phyloP scores from a whole-genome alignment of 2,113 vertebrate species.

The Etheostoma cragini region DNA sequence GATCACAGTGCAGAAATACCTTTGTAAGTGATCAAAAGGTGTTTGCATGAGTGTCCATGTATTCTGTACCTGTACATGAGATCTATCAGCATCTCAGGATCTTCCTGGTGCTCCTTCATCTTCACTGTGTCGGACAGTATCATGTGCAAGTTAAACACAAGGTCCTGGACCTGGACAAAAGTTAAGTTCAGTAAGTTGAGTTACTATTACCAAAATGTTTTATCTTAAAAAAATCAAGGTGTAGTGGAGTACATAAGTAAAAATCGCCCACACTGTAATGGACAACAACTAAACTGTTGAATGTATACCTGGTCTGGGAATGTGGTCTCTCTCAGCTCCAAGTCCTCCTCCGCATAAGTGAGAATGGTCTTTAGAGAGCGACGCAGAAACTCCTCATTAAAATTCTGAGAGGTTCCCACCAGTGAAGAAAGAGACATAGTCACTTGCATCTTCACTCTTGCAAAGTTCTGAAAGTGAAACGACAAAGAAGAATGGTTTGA shows the following conservation, averaged over 20 bases:
- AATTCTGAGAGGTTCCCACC: slow-evolving; percentile 98
- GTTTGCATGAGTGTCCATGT: not conserved
- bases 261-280: not conserved
- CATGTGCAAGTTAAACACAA: slow-evolving; percentile 99
- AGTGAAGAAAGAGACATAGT: slow-evolving; percentile 98
- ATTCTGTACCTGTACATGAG: slow-evolving; percentile 94
- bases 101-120: slow-evolving; percentile 99
- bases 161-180: slow-evolving; percentile 91
- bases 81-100: slow-evolving; percentile 98
- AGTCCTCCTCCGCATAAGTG: slow-evolving; percentile 95
- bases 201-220: not conserved
- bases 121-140: slow-evolving; percentile 98
- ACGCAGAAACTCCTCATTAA: slow-evolving; percentile 96
- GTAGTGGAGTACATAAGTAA: not conserved
- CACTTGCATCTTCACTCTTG: slow-evolving; percentile 99
- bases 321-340: slow-evolving; percentile 94
- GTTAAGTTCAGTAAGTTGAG: not conserved
- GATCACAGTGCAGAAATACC: not conserved
- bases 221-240: not conserved
- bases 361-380: slow-evolving; percentile 97
- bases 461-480: slow-evolving; percentile 90
- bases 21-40: not conserved
- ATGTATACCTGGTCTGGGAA: slow-evolving; percentile 93
- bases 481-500: not conserved
- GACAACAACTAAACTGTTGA: not conserved